These are phyloP conservation scores for Lagorchestes hirsutus DNA, from an alignment of 2,797 vertebrate species.

Conservation along the genomic window DNA sequence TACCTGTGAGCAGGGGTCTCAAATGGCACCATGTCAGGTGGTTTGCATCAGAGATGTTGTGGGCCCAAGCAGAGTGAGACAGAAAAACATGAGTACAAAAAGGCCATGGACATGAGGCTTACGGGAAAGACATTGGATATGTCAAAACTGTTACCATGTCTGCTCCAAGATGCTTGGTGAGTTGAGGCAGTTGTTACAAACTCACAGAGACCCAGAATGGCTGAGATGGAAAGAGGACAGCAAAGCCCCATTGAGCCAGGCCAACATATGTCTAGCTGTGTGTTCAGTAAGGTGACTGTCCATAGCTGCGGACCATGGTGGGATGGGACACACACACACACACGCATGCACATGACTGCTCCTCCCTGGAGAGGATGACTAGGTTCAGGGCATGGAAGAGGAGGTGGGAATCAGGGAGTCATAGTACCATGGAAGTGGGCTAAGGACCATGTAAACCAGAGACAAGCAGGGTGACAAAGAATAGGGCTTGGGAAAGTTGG, in stretches of 20 bases:
- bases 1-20: constrained; percentile 39
- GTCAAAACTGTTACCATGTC: not conserved
- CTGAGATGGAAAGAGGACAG: not conserved
- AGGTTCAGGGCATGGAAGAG: not conserved
- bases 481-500: not conserved
- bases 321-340: no score
- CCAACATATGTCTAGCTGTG: not conserved
- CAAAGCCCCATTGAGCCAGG: not conserved
- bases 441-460: not conserved
- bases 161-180: not conserved
- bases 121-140: not conserved
- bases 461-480: not conserved
- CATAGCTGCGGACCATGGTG: not conserved
- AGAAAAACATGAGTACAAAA: not conserved
- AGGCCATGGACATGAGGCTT: not conserved
- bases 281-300: not conserved
- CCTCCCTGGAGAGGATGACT: not conserved
- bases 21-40: constrained; percentile 63
- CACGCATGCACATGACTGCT: not conserved
- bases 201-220: not conserved
- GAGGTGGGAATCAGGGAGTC: not conserved
- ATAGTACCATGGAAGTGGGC: not conserved
- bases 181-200: not conserved
- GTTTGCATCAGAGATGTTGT: constrained; percentile 1
- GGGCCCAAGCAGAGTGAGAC: not conserved